These are phyloP conservation scores for Himantopus leucocephalus DNA, from an alignment of 2,113 vertebrate species.

Conservation along the genomic window DNA sequence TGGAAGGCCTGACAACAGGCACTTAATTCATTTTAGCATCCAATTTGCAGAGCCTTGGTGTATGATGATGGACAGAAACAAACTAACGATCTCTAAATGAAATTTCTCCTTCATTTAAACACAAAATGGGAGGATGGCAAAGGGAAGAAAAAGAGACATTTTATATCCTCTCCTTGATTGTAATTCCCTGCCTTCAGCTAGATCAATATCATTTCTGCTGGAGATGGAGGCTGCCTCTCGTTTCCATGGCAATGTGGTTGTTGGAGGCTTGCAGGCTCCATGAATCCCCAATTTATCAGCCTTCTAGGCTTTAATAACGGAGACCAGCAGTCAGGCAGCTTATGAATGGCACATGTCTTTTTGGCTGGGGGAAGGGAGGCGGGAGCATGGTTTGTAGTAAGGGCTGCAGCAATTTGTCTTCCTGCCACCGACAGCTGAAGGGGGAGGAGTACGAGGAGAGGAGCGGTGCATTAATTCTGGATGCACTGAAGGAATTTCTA, in stretches of 20 bases:
- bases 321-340: conserved; percentile 65
- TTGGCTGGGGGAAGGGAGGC: conserved; percentile 32
- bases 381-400: not conserved
- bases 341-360: conserved; percentile 69
- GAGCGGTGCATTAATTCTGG: conserved; percentile 9
- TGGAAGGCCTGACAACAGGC: conserved; percentile 8
- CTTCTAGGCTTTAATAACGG: conserved; percentile 73
- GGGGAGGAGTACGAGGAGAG: not conserved
- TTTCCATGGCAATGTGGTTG: conserved; percentile 78
- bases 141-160: conserved; percentile 10
- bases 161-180: conserved; percentile 38
- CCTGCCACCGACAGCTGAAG: not conserved
- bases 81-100: conserved; percentile 47
- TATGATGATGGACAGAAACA: conserved; percentile 4
- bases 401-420: conserved; percentile 61
- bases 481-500: conserved; percentile 48
- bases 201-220: conserved; percentile 67
- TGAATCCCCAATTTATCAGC: conserved; percentile 76
- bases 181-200: conserved; percentile 57
- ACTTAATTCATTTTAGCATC: conserved; percentile 42
- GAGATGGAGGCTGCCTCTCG: conserved; percentile 67
- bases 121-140: not conserved
- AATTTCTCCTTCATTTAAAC: conserved; percentile 47
- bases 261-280: conserved; percentile 67
- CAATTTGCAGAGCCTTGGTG: not conserved